Percentiles rank a stretch among this genome's conserved stretches.
phyloP scores from a whole-genome alignment of 2,888 invertebrate genomes.

The Drosophila buzzatii region DNA sequence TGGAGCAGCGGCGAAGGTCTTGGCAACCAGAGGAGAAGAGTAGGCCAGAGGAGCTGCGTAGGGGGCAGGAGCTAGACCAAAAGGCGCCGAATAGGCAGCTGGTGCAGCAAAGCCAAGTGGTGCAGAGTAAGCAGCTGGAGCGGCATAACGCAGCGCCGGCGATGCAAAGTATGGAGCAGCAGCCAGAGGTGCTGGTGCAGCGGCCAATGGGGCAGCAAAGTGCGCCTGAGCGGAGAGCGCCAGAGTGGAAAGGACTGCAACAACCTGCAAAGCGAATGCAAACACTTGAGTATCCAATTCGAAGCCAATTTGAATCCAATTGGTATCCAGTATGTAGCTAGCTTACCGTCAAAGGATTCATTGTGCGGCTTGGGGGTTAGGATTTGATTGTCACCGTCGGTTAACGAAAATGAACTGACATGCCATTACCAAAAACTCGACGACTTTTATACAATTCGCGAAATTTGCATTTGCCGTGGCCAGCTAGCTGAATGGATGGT shows the following conservation, averaged over 20 bases:
- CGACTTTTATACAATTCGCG: slow-evolving; percentile 83
- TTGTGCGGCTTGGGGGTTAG: slow-evolving; percentile 83
- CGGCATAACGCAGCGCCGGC: slow-evolving; percentile 38
- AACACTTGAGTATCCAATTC: slow-evolving; percentile 4
- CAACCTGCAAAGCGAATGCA: slow-evolving; percentile 69
- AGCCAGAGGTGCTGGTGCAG: slow-evolving; percentile 17
- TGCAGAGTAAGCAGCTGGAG: slow-evolving; percentile 47
- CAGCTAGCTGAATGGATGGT: slow-evolving; percentile 33
- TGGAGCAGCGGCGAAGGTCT: slow-evolving; percentile 49
- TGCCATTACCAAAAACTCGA: slow-evolving; percentile 75
- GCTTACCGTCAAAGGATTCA: slow-evolving; percentile 86
- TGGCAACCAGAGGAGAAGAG: slow-evolving; percentile 47
- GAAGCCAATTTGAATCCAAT: slow-evolving; percentile 4
- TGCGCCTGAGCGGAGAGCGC: slow-evolving; percentile 83
- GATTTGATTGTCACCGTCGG: slow-evolving; percentile 84
- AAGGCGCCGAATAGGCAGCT: slow-evolving; percentile 38
- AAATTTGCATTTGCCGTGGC: slow-evolving; percentile 69
- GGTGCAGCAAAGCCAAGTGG: slow-evolving; percentile 51
- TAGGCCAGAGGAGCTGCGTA: slow-evolving; percentile 30
- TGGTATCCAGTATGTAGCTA: neutral
- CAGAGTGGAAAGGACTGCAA: slow-evolving; percentile 84
- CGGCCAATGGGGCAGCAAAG: slow-evolving; percentile 63
- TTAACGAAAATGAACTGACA: slow-evolving; percentile 85
- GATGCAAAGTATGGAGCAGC: slow-evolving; percentile 61
- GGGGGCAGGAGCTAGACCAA: slow-evolving; percentile 53